Percentiles rank a stretch among this genome's conserved stretches.
Evolutionary conservation across 2,113 vertebrate genomes (phyloP).

Genomic region (Sigmodon hispidus): DNA sequence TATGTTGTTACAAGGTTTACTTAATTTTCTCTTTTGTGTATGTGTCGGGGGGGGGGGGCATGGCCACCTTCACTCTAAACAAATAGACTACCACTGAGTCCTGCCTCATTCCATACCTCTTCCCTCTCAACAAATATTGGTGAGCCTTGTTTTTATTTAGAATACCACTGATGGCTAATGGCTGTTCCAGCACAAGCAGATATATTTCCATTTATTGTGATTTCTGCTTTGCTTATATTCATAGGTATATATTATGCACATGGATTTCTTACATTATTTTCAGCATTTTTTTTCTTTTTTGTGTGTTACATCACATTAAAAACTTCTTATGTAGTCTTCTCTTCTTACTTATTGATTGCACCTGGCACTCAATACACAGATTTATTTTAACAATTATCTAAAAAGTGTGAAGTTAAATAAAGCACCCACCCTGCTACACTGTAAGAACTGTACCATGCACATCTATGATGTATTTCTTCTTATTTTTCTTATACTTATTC

Average conservation of each 20-base stretch:
- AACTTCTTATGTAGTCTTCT: neutral
- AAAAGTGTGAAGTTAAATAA: slow-evolving; percentile 4
- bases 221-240: neutral
- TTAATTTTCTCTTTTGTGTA: neutral
- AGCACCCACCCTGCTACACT: neutral
- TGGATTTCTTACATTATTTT: neutral
- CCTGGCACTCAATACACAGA: neutral
- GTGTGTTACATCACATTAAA: neutral
- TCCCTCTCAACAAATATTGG: neutral
- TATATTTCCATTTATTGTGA: neutral
- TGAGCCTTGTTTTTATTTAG: neutral
- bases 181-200: neutral
- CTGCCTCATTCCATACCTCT: neutral
- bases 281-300: neutral
- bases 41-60: too few species aligned
- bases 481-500: neutral
- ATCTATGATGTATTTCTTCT: neutral
- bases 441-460: neutral
- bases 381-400: neutral
- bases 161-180: neutral
- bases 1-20: neutral
- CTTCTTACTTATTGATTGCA: neutral
- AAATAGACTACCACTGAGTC: neutral
- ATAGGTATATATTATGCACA: neutral
- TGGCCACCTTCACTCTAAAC: neutral